Evolutionary conservation across 2,113 vertebrate genomes (phyloP).

Genomic region (Pseudopipra pipra): DNA sequence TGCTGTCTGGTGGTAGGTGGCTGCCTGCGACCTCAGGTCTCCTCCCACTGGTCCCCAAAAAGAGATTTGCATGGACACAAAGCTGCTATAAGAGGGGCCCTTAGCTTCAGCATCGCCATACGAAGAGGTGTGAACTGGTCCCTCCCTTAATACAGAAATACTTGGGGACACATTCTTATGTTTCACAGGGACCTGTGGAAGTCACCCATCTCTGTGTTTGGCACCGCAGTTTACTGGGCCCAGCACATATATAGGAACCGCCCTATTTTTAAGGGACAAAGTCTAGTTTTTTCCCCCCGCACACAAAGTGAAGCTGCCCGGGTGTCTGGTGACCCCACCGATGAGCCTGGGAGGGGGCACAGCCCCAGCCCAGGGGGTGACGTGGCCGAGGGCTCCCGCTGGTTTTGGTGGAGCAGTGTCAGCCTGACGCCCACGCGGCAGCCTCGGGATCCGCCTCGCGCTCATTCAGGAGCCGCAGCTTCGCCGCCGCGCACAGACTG

Average conservation of each 20-base stretch:
- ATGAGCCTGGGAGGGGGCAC: background rate
- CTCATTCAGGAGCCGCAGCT: background rate
- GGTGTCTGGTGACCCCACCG: background rate
- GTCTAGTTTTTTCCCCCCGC: background rate
- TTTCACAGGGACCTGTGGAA: rapidly evolving
- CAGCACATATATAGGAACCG: rapidly evolving
- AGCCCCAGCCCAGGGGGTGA: background rate
- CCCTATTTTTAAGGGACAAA: background rate
- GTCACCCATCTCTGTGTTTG: rapidly evolving
- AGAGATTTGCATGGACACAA: rapidly evolving
- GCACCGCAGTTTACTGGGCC: background rate
- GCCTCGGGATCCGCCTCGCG: rapidly evolving
- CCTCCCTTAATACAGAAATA: background rate
- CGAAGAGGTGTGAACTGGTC: background rate
- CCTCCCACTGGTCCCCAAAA: background rate
- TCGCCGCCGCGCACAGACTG: background rate
- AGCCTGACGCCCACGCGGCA: background rate
- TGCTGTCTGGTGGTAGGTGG: background rate
- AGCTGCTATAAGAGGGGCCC: background rate
- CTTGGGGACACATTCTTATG: rapidly evolving
- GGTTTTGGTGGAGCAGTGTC: background rate
- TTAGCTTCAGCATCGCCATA: background rate
- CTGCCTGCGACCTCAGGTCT: background rate
- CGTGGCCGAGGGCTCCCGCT: background rate
- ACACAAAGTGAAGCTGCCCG: rapidly evolving